These are phyloP conservation scores for Sceloporus undulatus DNA, from an alignment of 2,113 vertebrate species.

Conservation along the genomic window DNA sequence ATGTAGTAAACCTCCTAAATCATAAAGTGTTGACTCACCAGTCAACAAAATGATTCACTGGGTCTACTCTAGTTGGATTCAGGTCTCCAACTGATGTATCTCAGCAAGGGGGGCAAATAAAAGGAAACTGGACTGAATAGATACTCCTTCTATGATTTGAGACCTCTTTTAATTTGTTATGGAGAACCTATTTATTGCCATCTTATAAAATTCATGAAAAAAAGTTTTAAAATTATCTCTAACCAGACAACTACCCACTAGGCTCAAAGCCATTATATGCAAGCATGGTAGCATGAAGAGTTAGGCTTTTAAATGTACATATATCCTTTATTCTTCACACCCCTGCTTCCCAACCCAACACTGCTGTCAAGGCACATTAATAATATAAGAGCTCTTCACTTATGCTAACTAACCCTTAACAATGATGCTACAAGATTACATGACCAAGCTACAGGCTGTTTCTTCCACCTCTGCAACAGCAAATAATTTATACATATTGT, in stretches of 20 bases:
- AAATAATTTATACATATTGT: background rate
- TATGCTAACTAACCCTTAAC: background rate
- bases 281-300: background rate
- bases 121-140: background rate
- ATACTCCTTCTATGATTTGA: background rate
- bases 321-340: background rate
- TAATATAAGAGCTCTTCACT: background rate
- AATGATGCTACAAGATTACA: background rate
- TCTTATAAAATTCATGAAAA: constrained; percentile 13
- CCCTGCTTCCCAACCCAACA: background rate
- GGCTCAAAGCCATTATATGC: background rate
- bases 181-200: constrained; percentile 6
- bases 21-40: too few species aligned
- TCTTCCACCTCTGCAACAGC: background rate
- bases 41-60: too few species aligned
- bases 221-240: background rate
- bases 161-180: constrained; percentile 15
- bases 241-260: background rate
- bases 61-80: too few species aligned
- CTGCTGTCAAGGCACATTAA: background rate
- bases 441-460: background rate
- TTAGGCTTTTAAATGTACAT: background rate
- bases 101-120: too few species aligned
- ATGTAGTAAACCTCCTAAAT: too few species aligned
- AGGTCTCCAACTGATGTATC: background rate